phyloP scores from a whole-genome alignment of 2,888 invertebrate genomes.

The Mythimna lalbum region DNA sequence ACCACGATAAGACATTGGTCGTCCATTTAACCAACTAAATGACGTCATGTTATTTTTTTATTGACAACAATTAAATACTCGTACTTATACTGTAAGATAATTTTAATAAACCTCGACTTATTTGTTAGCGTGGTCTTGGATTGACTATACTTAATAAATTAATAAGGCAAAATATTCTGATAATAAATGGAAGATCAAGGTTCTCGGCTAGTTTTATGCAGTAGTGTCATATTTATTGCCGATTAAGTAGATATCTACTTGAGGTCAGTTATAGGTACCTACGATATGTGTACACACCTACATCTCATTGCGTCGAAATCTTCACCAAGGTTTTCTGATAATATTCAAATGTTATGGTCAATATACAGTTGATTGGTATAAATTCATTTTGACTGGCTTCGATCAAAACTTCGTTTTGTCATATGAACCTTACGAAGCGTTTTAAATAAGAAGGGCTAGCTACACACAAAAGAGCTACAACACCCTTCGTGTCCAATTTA shows the following conservation, averaged over 20 bases:
- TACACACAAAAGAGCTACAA: too few relatives aligned
- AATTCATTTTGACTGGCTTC: too few relatives aligned
- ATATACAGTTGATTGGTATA: too few relatives aligned
- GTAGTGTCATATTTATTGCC: conserved; percentile 4
- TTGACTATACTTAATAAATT: conserved; percentile 2
- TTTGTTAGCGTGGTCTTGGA: conserved; percentile 12
- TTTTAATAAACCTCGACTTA: conserved; percentile 16
- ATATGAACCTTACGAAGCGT: too few relatives aligned
- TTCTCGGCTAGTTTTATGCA: background rate
- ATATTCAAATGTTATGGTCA: background rate
- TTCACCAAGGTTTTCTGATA: background rate
- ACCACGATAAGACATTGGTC: conserved; percentile 48
- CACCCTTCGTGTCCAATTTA: too few relatives aligned
- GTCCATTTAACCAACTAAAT: conserved; percentile 42
- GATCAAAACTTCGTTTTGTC: too few relatives aligned
- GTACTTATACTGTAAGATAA: conserved; percentile 11
- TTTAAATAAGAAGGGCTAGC: too few relatives aligned
- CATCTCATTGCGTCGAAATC: background rate
- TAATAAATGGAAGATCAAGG: conserved; percentile 24
- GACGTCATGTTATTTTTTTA: conserved; percentile 14
- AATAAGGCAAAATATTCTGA: conserved; percentile 25
- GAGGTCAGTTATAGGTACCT: background rate
- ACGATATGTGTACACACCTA: background rate
- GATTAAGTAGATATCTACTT: background rate
- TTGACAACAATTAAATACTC: background rate